Conservation (phyloP, 2,113 vertebrate genomes). For the Rhinichthys klamathensis region DNA sequence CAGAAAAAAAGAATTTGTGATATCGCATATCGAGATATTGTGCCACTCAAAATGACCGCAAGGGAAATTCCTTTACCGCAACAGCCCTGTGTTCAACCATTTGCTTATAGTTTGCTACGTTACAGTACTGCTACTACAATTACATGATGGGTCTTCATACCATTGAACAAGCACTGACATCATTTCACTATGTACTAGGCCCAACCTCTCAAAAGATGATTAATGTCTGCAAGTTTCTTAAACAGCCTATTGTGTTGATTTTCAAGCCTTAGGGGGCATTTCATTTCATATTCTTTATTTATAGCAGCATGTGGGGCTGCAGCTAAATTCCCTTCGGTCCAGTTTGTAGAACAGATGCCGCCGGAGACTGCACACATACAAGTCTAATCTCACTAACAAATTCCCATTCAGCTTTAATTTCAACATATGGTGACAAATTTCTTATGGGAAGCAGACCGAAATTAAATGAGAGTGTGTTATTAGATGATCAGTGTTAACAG, state of each 20-base stretch:
- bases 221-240: conserved; percentile 57
- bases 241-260: conserved; percentile 55
- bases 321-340: conserved; percentile 70
- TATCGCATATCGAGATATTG: too few species aligned
- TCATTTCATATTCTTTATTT: conserved; percentile 76
- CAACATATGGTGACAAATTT: conserved; percentile 30
- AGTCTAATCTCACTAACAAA: conserved; percentile 12
- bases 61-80: too few species aligned
- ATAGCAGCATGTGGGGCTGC: conserved; percentile 71
- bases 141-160: not conserved
- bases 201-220: conserved; percentile 49
- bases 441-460: not conserved
- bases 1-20: too few species aligned
- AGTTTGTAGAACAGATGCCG: conserved; percentile 73
- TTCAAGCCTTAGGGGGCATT: conserved; percentile 56
- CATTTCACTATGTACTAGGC: conserved; percentile 12
- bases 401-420: conserved; percentile 37
- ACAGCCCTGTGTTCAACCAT: not conserved
- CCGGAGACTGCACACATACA: conserved; percentile 52
- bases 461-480: conserved; percentile 8
- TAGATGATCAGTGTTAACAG: not conserved
- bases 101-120: not conserved
- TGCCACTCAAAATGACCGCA: too few species aligned
- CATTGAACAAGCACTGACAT: conserved; percentile 25
- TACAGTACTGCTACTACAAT: not conserved